A percentile compares a stretch with the other conserved stretches of the same genome.
Conservation (phyloP, 2,888 invertebrate species). For the Smittia sp. region DNA sequence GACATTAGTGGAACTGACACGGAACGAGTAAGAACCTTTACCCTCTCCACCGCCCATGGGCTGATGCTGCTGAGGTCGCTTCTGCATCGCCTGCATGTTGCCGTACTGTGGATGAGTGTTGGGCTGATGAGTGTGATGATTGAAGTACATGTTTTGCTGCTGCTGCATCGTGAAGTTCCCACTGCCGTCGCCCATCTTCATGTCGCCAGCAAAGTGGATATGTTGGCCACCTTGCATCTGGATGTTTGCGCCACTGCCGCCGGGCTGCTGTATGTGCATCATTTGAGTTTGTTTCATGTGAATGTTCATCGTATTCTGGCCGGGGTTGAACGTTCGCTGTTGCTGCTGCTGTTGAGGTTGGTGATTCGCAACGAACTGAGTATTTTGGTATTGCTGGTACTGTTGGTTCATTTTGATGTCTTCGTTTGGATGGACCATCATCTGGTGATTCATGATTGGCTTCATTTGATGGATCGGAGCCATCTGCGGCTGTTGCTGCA, state of each 20-base stretch:
- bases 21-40: background rate
- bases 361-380: slow-evolving; percentile 44
- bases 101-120: slow-evolving; percentile 36
- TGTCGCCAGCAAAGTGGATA: slow-evolving; percentile 71
- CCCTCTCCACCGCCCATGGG: slow-evolving; percentile 42
- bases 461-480: slow-evolving; percentile 43
- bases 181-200: slow-evolving; percentile 56
- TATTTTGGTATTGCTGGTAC: slow-evolving; percentile 26
- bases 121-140: slow-evolving; percentile 51
- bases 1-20: too few relatives aligned
- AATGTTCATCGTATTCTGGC: slow-evolving; percentile 58
- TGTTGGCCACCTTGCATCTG: slow-evolving; percentile 88
- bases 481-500: slow-evolving; percentile 45
- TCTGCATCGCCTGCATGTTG: slow-evolving; percentile 47
- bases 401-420: slow-evolving; percentile 47
- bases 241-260: slow-evolving; percentile 62
- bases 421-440: slow-evolving; percentile 47
- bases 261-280: slow-evolving; percentile 78
- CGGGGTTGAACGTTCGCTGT: slow-evolving; percentile 54
- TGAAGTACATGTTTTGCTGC: slow-evolving; percentile 79
- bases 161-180: slow-evolving; percentile 76
- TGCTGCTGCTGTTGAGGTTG: slow-evolving; percentile 46
- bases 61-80: slow-evolving; percentile 51
- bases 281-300: slow-evolving; percentile 88
- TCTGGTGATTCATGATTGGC: slow-evolving; percentile 47